phyloP scores from a whole-genome alignment of 2,888 invertebrate genomes.

The Rhabditophanes sp. region DNA sequence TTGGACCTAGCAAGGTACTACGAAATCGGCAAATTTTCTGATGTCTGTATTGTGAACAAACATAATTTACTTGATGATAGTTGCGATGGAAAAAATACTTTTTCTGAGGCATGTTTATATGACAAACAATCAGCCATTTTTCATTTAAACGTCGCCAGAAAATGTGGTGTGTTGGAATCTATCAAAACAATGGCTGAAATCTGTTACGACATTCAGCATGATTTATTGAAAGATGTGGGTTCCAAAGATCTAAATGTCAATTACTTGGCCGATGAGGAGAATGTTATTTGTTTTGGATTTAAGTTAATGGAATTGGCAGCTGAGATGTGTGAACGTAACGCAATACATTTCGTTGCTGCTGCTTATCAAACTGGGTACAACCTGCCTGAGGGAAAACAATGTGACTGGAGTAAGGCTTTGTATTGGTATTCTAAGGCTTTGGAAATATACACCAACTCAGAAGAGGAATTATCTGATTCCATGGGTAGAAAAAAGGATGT shows the following conservation, averaged over 20 bases:
- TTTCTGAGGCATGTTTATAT: too few species aligned
- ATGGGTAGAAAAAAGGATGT: too few species aligned
- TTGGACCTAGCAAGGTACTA: conserved; percentile 52
- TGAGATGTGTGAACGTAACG: conserved; percentile 48
- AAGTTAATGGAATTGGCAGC: conserved; percentile 48
- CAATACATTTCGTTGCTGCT: conserved; percentile 50
- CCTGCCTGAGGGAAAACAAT: too few species aligned
- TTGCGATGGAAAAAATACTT: too few species aligned
- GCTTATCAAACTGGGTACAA: conserved; percentile 49
- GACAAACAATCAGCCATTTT: conserved; percentile 50
- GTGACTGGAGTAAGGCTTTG: too few species aligned
- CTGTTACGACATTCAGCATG: conserved; percentile 48
- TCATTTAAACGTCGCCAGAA: conserved; percentile 50
- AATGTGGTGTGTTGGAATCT: conserved; percentile 50
- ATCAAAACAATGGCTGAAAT: conserved; percentile 49
- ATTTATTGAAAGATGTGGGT: conserved; percentile 47
- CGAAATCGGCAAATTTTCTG: conserved; percentile 50
- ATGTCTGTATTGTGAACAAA: too few species aligned
- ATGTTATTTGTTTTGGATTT: conserved; percentile 11
- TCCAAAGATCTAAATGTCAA: conserved; percentile 35
- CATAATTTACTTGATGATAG: too few species aligned
- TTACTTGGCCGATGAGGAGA: conserved; percentile 3
- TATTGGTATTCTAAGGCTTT: conserved; percentile 24
- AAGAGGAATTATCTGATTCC: conserved; percentile 28
- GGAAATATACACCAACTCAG: conserved; percentile 35